Conservation (phyloP, 2,888 invertebrate species). For the Rhimphoctona megacephalus region DNA sequence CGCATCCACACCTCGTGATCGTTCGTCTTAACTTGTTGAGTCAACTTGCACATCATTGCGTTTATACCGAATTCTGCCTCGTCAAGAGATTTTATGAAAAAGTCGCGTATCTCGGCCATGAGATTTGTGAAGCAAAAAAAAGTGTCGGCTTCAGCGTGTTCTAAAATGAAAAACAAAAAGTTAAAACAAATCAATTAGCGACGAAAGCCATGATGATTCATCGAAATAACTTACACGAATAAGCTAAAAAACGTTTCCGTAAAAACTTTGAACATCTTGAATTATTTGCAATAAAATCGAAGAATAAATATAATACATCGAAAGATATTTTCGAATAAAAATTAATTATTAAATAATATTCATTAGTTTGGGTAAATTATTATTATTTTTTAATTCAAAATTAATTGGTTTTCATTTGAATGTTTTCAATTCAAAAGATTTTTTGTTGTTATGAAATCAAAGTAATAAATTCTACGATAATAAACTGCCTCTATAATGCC, state of each 20-base stretch:
- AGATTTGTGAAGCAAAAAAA: slow-evolving; percentile 99
- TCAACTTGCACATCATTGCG: slow-evolving; percentile 94
- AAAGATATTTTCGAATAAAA: too few relatives aligned
- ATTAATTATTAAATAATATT: too few relatives aligned
- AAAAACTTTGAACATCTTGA: too few relatives aligned
- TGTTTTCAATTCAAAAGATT: too few relatives aligned
- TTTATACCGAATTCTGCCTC: slow-evolving; percentile 96
- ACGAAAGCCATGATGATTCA: not conserved
- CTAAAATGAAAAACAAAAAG: slow-evolving; percentile 85
- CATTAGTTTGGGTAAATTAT: too few relatives aligned
- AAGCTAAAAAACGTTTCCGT: not conserved
- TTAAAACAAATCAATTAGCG: not conserved
- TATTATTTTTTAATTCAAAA: too few relatives aligned
- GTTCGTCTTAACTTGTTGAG: slow-evolving; percentile 90
- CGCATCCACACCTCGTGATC: slow-evolving; percentile 92
- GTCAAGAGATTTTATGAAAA: slow-evolving; percentile 98
- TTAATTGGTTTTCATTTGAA: too few relatives aligned
- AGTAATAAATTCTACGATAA: too few relatives aligned
- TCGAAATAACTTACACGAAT: not conserved
- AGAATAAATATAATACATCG: too few relatives aligned
- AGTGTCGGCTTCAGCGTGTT: slow-evolving; percentile 97
- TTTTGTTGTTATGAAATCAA: too few relatives aligned
- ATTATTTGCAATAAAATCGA: too few relatives aligned
- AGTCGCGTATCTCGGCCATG: slow-evolving; percentile 99
- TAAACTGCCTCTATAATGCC: too few relatives aligned